Conservation (phyloP, 2,888 invertebrate genomes). For the Mythimna ferrago region DNA sequence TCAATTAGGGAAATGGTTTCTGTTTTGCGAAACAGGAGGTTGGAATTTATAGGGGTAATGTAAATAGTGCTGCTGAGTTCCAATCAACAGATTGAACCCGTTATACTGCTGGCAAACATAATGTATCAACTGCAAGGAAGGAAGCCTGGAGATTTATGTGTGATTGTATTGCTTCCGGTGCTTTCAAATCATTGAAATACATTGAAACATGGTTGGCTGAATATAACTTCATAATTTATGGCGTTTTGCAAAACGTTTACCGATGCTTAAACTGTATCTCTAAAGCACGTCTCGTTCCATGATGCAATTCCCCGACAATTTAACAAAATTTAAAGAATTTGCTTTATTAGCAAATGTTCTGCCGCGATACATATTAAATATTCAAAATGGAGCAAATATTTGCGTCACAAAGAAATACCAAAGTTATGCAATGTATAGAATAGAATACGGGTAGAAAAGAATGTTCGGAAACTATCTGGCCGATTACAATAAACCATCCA, state of each 20-base stretch:
- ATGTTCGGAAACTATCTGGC: neutral
- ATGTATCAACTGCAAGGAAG: constrained; percentile 52
- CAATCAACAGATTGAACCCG: constrained; percentile 81
- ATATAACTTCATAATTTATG: constrained; percentile 34
- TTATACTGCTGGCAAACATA: constrained; percentile 67
- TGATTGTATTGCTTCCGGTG: constrained; percentile 62
- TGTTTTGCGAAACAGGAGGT: constrained; percentile 78
- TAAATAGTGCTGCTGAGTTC: constrained; percentile 79
- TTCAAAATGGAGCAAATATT: constrained; percentile 30
- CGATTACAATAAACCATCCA: constrained; percentile 1
- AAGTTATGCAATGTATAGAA: constrained; percentile 35
- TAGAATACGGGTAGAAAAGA: constrained; percentile 30
- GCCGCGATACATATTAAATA: constrained; percentile 23
- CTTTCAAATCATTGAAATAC: constrained; percentile 61
- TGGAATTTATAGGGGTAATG: constrained; percentile 80
- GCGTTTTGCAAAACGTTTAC: constrained; percentile 22
- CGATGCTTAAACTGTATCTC: neutral
- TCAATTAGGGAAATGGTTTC: constrained; percentile 87
- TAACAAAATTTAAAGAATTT: constrained; percentile 24
- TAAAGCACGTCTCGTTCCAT: neutral
- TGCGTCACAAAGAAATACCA: constrained; percentile 45
- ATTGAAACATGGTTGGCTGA: constrained; percentile 39
- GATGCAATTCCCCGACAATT: neutral
- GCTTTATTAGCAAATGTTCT: constrained; percentile 18
- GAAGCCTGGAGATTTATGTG: constrained; percentile 62